Base-by-base conservation (phyloP, 2,113 vertebrate species). In the Phrynocephalus versicolor region DNA sequence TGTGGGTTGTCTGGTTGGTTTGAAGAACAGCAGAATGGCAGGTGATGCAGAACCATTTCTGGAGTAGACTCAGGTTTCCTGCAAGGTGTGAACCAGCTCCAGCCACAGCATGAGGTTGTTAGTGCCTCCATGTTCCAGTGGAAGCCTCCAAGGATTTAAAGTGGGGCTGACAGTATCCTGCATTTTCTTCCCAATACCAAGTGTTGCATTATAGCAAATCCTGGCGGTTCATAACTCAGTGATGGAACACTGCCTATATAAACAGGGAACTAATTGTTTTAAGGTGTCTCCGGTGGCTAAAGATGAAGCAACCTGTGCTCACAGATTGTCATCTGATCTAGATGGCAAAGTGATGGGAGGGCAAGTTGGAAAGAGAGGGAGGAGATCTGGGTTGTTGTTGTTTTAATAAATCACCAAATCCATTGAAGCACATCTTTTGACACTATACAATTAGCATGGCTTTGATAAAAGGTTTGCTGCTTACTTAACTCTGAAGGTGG, bases 91-190 rank as follows among this genome's bases (percentile, higher is more conserved):
- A 73, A 81, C 71, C 37, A 39, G 55, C 1, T 13, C 65, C 86
- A 78, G 78, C 76, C 87, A 87, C 84, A 86, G 71, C 83, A 58
- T 58, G 75, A 60, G n/a, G 55, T 75, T 77, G 85, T 86, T 88
- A 91, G 83, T 86, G 89, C 84, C 83, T 78, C 87, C 58, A 83
- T 89, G 90, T 21, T 21, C 12, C 81, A 72, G 79, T 85, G 85
- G 90, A 87, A 85, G 64, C 82, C 64, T 30, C 65, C 45, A 57
- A 55, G 30, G 3, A 57, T 76, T 27, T 16, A 76, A 57, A 45
- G 19, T 15, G 18, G 14, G 27, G 30, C 30, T 6, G 1, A 39
- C 8, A 25, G 71, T 39, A 8, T 15, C 27, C 39, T 76, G 25
- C 4, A 6, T 5, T 51, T n/a, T 10, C 67, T 35, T 51, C 41